These are phyloP conservation scores for Brachionus calyciflorus DNA, from an alignment of 1,140 invertebrate genomes.

Conservation along the genomic window DNA sequence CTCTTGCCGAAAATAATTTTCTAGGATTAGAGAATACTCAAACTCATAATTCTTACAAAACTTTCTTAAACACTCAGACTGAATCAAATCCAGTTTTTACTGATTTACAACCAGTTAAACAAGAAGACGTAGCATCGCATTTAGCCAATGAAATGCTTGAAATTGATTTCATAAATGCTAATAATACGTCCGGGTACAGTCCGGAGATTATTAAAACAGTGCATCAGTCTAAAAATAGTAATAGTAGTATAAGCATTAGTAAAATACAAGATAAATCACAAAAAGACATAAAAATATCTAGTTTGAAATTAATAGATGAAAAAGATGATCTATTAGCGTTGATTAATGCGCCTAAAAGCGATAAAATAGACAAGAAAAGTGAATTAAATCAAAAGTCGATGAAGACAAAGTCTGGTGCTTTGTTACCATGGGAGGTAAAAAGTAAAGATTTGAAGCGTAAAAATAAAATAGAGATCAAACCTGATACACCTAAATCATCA, in stretches of 20 bases:
- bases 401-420: not conserved
- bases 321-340: not conserved
- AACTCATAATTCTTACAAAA: too few species aligned
- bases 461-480: not conserved
- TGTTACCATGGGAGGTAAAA: slow-evolving; percentile 3
- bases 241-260: not conserved
- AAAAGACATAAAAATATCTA: not conserved
- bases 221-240: too few species aligned
- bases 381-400: not conserved
- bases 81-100: not conserved
- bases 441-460: not conserved
- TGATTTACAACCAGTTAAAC: not conserved
- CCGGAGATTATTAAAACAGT: too few species aligned
- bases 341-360: not conserved
- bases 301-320: not conserved
- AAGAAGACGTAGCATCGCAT: not conserved
- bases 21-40: too few species aligned
- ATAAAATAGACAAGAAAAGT: not conserved
- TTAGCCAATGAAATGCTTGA: too few species aligned
- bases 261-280: not conserved
- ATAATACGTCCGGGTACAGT: too few species aligned
- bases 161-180: too few species aligned
- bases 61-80: too few species aligned
- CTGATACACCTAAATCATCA: not conserved
- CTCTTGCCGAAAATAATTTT: too few species aligned